Percentiles rank a stretch among this genome's conserved stretches.
phyloP scores from a whole-genome alignment of 2,888 invertebrate species.

The Drosophila suboccidentalis region DNA sequence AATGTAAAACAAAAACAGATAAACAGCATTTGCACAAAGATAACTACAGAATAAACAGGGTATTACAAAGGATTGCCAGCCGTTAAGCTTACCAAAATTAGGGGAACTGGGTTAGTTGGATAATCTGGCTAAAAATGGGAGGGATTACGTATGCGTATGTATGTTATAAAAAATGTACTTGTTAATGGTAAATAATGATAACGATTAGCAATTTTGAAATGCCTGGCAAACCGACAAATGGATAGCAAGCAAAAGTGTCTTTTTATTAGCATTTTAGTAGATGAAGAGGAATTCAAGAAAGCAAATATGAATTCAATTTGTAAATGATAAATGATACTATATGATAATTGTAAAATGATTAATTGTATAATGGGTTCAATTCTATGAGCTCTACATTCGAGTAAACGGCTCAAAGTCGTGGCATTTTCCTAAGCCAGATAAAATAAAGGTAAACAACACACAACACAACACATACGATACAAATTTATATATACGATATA shows the following conservation, averaged over 20 bases:
- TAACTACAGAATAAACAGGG: conserved; percentile 49
- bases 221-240: conserved; percentile 50
- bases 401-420: conserved; percentile 73
- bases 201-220: conserved; percentile 63
- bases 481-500: conserved; percentile 53
- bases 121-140: conserved; percentile 4
- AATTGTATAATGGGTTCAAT: conserved; percentile 54
- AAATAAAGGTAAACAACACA: conserved; percentile 20
- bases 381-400: conserved; percentile 62
- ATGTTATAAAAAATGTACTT: conserved; percentile 37
- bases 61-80: conserved; percentile 60
- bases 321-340: conserved; percentile 32
- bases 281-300: conserved; percentile 47
- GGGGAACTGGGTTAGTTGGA: not conserved
- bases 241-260: conserved; percentile 66
- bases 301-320: conserved; percentile 21
- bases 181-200: conserved; percentile 31
- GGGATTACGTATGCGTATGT: conserved; percentile 17
- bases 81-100: conserved; percentile 62
- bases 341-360: conserved; percentile 17
- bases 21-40: conserved; percentile 16
- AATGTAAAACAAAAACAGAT: conserved; percentile 86
- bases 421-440: conserved; percentile 73
- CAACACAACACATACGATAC: conserved; percentile 41
- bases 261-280: conserved; percentile 74